These are phyloP conservation scores for Archegozetes longisetosus DNA, from an alignment of 1,140 invertebrate species.

Conservation along the genomic window DNA sequence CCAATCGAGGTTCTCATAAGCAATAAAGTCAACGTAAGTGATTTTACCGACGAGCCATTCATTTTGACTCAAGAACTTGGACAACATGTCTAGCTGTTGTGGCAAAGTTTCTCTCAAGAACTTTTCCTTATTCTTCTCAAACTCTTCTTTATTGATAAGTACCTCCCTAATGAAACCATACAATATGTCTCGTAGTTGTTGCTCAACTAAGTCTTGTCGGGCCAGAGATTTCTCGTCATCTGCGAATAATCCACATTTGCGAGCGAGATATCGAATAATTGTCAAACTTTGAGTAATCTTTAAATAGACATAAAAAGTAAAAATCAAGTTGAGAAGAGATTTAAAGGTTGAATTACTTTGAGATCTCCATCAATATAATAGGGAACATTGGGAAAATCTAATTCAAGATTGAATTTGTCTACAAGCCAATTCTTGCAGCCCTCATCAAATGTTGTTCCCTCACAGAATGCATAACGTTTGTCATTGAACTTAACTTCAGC, in stretches of 20 bases:
- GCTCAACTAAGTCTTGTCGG: constrained; percentile 31
- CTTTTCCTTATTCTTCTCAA: no score
- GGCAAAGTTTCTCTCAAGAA: no score
- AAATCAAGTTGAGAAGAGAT: no score
- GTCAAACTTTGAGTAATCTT: constrained; percentile 33
- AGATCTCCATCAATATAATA: constrained; percentile 22
- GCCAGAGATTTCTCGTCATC: constrained; percentile 30
- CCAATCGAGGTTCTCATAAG: constrained; percentile 1
- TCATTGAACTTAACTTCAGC: constrained; percentile 53
- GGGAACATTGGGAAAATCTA: constrained; percentile 28
- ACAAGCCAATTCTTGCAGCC: no score
- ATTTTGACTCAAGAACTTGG: constrained; percentile 30
- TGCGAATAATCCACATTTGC: constrained; percentile 25
- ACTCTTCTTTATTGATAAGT: constrained; percentile 27
- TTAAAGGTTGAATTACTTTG: constrained; percentile 27
- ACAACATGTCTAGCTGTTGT: no score
- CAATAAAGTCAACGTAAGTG: constrained; percentile 9
- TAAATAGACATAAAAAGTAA: no score
- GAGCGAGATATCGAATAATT: constrained; percentile 35
- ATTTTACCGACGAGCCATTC: constrained; percentile 27
- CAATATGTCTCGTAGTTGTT: constrained; percentile 32
- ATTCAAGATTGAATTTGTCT: constrained; percentile 25
- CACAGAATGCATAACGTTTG: constrained; percentile 23
- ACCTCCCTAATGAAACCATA: no score
- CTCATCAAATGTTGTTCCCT: neutral